Percentiles rank a stretch among this genome's conserved stretches.
phyloP scores from a whole-genome alignment of 2,888 invertebrate species.

The Hesperia comma region DNA sequence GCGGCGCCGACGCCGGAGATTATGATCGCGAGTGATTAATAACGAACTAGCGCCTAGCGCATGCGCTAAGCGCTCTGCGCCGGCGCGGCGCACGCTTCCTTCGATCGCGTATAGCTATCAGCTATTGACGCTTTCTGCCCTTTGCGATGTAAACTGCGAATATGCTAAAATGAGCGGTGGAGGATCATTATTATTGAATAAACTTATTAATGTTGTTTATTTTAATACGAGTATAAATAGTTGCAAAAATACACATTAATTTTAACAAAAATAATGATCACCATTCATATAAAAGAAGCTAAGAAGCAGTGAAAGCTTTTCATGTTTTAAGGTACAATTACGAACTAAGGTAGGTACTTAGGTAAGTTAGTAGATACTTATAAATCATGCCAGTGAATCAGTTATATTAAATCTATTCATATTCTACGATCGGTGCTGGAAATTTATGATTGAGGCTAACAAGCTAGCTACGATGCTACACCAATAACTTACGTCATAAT shows the following conservation, averaged over 20 bases:
- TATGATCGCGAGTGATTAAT: constrained; percentile 80
- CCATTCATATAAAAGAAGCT: too few relatives aligned
- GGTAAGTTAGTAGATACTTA: too few relatives aligned
- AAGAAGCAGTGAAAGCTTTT: too few relatives aligned
- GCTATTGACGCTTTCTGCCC: not conserved
- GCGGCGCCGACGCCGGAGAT: constrained; percentile 72
- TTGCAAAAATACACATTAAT: too few relatives aligned
- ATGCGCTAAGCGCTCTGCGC: constrained; percentile 44
- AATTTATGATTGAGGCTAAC: constrained; percentile 22
- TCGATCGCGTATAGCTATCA: constrained; percentile 35
- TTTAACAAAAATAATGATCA: too few relatives aligned
- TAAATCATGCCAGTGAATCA: constrained; percentile 1
- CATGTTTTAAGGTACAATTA: too few relatives aligned
- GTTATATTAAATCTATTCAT: constrained; percentile 17
- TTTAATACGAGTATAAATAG: too few relatives aligned
- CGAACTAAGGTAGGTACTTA: too few relatives aligned
- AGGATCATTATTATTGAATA: too few relatives aligned
- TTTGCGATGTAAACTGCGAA: constrained; percentile 40
- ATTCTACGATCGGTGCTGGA: constrained; percentile 21
- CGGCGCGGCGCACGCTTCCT: constrained; percentile 17
- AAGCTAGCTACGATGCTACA: not conserved
- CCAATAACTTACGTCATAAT: not conserved
- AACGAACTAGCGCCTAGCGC: constrained; percentile 63
- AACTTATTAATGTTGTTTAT: too few relatives aligned
- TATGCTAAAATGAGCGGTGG: constrained; percentile 11